A percentile compares a stretch with the other conserved stretches of the same genome.
These are phyloP conservation scores for Macrotis lagotis DNA, from an alignment of 2,113 vertebrate species.

Conservation along the genomic window DNA sequence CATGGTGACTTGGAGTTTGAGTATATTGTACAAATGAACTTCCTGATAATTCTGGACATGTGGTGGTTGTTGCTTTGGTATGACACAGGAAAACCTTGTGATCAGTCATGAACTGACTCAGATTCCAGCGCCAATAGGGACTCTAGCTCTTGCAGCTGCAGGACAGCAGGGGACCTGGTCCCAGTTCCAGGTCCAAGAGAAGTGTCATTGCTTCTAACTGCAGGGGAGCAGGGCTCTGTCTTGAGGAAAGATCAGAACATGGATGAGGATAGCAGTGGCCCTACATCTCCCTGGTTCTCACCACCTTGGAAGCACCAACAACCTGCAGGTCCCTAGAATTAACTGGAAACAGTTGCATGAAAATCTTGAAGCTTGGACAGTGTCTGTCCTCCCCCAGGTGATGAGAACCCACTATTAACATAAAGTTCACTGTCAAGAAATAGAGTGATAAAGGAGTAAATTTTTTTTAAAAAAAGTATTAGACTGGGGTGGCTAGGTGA, in stretches of 20 bases:
- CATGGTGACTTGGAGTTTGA: not conserved
- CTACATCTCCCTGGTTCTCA: not conserved
- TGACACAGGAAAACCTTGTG: not conserved
- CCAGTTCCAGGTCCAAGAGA: not conserved
- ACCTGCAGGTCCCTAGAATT: not conserved
- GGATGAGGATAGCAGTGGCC: not conserved
- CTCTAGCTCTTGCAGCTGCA: too few species aligned
- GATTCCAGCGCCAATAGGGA: too few species aligned
- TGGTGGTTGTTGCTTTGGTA: not conserved
- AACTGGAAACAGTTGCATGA: not conserved
- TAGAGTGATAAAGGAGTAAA: not conserved
- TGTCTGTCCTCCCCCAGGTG: fast-evolving
- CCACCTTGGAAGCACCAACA: not conserved
- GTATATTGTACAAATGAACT: not conserved
- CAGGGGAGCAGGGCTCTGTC: too few species aligned
- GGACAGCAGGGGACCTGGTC: not conserved
- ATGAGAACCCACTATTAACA: not conserved
- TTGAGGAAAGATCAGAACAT: not conserved
- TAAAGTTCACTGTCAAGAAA: not conserved
- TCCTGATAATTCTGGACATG: not conserved
- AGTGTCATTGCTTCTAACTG: not conserved
- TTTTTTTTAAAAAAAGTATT: too few species aligned
- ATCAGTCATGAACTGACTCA: not conserved
- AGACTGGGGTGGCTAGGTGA: too few species aligned
- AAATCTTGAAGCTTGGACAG: not conserved